Base-by-base conservation (phyloP, 2,113 vertebrate species). In the Toxotes chatareus region DNA sequence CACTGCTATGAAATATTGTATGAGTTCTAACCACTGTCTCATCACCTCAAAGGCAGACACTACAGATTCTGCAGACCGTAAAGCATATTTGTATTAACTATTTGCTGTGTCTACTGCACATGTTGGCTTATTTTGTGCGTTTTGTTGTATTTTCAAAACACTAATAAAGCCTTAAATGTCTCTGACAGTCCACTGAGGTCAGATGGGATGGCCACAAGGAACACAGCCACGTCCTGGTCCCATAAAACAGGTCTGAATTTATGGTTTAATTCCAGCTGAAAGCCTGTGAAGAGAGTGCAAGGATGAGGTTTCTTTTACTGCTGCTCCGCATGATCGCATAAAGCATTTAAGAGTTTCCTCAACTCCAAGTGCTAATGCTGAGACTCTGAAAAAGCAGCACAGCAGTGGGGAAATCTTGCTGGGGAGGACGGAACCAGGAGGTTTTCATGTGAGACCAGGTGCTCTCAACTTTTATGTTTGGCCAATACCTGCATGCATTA, bases 341-440 rank as follows among this genome's bases (percentile, higher is more conserved):
- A 90, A 92, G 85, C 78, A 87, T 89, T 91, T 78, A 90, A 86
- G 74, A 86, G 85, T 87, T 91, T 83, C 76, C 85, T 86, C 32
- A 65, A 77, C 76, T 61, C 72, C 1, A 8, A 59, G 86, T 53
- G 64, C 80, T 69, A 72, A 88, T 68, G 73, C 76, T 81, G 84
- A 73, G 86, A 59, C 59, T 60, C 82, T 65, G 59, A 74, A 77
- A 71, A 79, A 67, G 62, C 64, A 73, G 76, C 57, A n/a, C n/a
- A 77, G 78, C 57, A 7, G 66, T 19, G 4, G 63, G 59, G 74
- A 59, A 47, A 73, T 64, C 60, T 36, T 17, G 60, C 10, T 17
- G 40, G 31, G 65, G n/a, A 27, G 64, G n/a, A 62, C 40, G 31
- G 57, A 68, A 62, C 31, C 42, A 51, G 40, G 68, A 4, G 69